Evolutionary conservation across 2,888 invertebrate genomes (phyloP).

Genomic region (Leucophenga montana): DNA sequence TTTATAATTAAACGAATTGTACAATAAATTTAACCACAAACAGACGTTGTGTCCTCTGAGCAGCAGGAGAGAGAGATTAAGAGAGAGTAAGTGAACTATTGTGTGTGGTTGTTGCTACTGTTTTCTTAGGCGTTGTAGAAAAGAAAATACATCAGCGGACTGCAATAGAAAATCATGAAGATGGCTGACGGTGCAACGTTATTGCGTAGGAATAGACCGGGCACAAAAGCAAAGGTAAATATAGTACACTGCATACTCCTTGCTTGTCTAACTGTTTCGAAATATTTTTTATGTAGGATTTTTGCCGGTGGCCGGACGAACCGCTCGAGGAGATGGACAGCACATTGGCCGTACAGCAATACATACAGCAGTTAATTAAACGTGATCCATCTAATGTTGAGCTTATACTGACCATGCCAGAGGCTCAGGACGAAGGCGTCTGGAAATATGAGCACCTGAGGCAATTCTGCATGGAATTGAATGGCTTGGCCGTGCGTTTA

Average conservation of each 20-base stretch:
- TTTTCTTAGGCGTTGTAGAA: conserved; percentile 15
- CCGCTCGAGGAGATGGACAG: conserved; percentile 99
- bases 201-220: conserved; percentile 91
- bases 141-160: conserved; percentile 14
- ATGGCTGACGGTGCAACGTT: conserved; percentile 90
- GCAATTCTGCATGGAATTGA: conserved; percentile 99
- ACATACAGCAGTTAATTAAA: conserved; percentile 97
- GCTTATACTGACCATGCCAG: conserved; percentile 95
- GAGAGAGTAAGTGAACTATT: conserved; percentile 31
- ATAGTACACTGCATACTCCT: too few relatives aligned
- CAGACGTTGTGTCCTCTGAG: background rate
- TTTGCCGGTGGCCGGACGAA: conserved; percentile 98
- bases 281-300: conserved; percentile 79
- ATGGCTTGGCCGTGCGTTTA: conserved; percentile 96
- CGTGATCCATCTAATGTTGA: conserved; percentile 95
- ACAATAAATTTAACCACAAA: too few relatives aligned
- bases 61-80: conserved; percentile 8
- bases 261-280: background rate
- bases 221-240: conserved; percentile 88
- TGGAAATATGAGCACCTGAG: conserved; percentile 99
- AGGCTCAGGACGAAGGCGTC: conserved; percentile 97
- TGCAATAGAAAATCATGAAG: conserved; percentile 76
- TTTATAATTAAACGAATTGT: background rate
- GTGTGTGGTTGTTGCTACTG: conserved; percentile 21
- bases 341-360: conserved; percentile 97